Evolutionary conservation across 2,888 invertebrate species (phyloP), one percentile per base, ranked within the genome.

Genomic region (Pilophorus perplexus): DNA sequence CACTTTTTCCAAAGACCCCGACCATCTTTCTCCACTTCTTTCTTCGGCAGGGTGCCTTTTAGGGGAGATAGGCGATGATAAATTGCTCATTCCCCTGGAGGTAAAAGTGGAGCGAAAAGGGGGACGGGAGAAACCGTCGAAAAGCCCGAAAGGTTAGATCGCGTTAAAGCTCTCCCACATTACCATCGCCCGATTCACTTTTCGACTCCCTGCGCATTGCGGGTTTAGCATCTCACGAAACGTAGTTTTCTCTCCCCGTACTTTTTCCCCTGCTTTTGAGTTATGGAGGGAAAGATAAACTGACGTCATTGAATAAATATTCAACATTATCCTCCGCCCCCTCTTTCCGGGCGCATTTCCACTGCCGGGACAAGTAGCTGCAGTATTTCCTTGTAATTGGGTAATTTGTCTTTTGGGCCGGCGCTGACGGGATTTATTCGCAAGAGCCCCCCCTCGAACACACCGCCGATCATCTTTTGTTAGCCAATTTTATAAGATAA

Each of bases 221-320:
- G 52, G 52, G 52, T 52, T 52, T 16, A 1, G 25, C 4, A 14
- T 1, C 2, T 10, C 28, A 25, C 23, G 10, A 8, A 12, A 8
- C 3, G 22, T 23, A 3, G 1, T 23, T 14, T 46, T 46, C 25
- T 46, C 46, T 25, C 23, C 25, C 46, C 23, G 23, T 46, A 16
- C 28, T n/a, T 20, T 20, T 23, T 22, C 22, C 48, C 52, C 18
- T 48, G 1, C 25, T 14, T 14, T 25, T 52, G 52, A 52, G 52
- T 52, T 52, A 52, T 52, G 52, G 28, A 25, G 27, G 28, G 16
- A 16, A 52, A 52, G 52, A 52, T 52, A 52, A 52, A 52, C 28
- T 28, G 46, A 46, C 46, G 52, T 52, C 52, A 52, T 52, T 52
- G 52, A 52, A 52, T 52, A 52, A 52, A 52, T 52, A 52, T 52